Evolutionary conservation across 2,113 vertebrate genomes (phyloP), one percentile per base, ranked within the genome.

Genomic region (Manacus vitellinus): DNA sequence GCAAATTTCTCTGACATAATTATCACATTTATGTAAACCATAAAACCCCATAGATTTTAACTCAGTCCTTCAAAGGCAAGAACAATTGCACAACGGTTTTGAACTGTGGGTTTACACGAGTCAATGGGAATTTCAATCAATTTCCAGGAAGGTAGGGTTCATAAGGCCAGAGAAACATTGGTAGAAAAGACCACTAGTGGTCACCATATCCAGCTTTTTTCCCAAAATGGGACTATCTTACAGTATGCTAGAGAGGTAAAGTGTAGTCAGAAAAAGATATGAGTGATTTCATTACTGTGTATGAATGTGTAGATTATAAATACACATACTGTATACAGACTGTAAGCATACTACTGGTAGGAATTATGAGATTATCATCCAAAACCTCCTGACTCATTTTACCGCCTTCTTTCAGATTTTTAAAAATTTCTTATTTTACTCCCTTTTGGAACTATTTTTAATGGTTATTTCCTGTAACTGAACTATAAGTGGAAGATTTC

Each of bases 151-250:
- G 15, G 2, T 19, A 30, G 41, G 5, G 27, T 77, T 68, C 16
- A 5, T 14, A 56, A 7, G 5, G 19, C 10, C 18, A 27, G 24
- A 62, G 28, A 70, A 74, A 19, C 4, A 15, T 21, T 35, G 22
- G 3, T 17, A 27, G 37, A 71, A 71, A 56, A 61, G 25, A 35
- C 3, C 1, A 3, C 17, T 46, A 25, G 35, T 82, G 11, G 35
- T 59, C 52, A 58, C 4, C 0, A 0, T 33, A 8, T 17, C 46
- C 35, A 58, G 6, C 2, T 2, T 65, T 80, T 68, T 65, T 22
- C 17, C 37, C 52, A 14, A 78, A 87, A 12, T 44, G 7, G 12
- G 9, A n/a, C 8, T 54, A 33, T 35, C 23, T 63, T 63, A 20
- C 18, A 67, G 18, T 4, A 16, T 47, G 24, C 7, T 44, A 35